Base-by-base conservation (phyloP, 2,113 vertebrate genomes). In the Cygnus atratus region DNA sequence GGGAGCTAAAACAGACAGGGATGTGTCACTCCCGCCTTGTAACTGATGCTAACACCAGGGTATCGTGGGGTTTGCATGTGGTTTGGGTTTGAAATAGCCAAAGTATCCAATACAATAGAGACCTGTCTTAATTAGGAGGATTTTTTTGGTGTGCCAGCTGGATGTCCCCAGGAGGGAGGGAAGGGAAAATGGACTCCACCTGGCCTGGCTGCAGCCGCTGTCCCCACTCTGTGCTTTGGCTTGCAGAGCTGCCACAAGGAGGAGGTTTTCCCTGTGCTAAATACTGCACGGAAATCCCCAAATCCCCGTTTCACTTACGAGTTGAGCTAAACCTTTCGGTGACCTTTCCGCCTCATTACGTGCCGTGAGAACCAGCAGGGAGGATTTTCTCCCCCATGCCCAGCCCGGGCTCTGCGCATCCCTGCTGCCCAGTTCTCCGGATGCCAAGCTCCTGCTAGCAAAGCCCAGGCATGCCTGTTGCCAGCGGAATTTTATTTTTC, bases 31-130 rank as follows among this genome's bases (percentile, higher is more conserved):
- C 67, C 52, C 4, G 1, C 74, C 43, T 6, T 10, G 17, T 3
- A 4, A 26, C 1, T 21, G 28, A 2, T 31, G 6, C 5, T 29
- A 4, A 1, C 3, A 17, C 21, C 8, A 4, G 25, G 2, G 41
- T 9, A 1, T 9, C 9, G 5, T 3, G 37, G 4, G 46, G 44
- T 14, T 33, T 5, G 14, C 25, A 2, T 2, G 1, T 2, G 28
- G 67, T 20, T 29, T 33, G 28, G 79, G 24, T 54, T 29, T 14
- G n/a, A 41, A 61, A 46, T 7, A 26, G 3, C 44, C 12, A 1
- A 13, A 10, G 1, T 11, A n/a, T 46, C 62, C 37, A 39, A 29
- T 29, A 65, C 16, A 48, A 35, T 1, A 17, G 35, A 33, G 57
- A 4, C 6, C 63, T 84, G 73, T 58, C 35, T 73, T 58, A 31